A percentile compares a stretch with the other conserved stretches of the same genome.
Conservation (phyloP, 1,140 invertebrate genomes). For the Lasioglossum baleicum region DNA sequence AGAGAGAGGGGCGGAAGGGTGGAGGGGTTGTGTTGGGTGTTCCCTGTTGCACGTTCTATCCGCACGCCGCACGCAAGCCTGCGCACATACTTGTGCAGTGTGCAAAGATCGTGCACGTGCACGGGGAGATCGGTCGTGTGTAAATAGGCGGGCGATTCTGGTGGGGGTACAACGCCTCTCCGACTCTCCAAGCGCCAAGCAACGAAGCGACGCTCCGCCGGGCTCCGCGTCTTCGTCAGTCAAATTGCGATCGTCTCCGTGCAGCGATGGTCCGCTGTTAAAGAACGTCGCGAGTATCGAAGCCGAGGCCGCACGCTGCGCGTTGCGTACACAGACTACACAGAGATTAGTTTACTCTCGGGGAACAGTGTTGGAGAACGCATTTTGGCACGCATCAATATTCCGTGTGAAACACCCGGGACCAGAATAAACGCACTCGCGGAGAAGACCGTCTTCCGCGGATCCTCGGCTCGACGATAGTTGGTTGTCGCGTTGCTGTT, state of each 20-base stretch:
- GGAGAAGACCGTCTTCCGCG: constrained; percentile 25
- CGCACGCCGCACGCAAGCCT: neutral
- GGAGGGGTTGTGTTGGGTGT: neutral
- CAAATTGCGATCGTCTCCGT: constrained; percentile 65
- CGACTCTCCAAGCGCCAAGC: too few species aligned
- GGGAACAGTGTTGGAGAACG: neutral
- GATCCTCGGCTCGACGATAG: constrained; percentile 12
- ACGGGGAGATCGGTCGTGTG: constrained; percentile 12
- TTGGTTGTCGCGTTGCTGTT: too few species aligned
- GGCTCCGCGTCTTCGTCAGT: constrained; percentile 69
- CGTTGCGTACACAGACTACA: neutral
- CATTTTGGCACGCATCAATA: constrained; percentile 22
- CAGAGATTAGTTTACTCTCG: neutral
- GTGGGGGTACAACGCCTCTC: constrained; percentile 63
- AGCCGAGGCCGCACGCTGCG: neutral
- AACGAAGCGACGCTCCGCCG: constrained; percentile 65
- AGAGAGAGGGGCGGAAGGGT: too few species aligned
- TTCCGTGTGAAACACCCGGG: constrained; percentile 21
- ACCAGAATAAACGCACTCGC: constrained; percentile 32
- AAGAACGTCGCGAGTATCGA: too few species aligned
- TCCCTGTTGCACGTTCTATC: neutral
- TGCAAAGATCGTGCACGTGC: neutral
- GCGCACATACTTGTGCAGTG: too few species aligned
- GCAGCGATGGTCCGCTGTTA: constrained; percentile 27
- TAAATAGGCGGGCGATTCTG: constrained; percentile 33